Evolutionary conservation across 2,113 vertebrate genomes (phyloP).

Genomic region (Sylvia atricapilla): DNA sequence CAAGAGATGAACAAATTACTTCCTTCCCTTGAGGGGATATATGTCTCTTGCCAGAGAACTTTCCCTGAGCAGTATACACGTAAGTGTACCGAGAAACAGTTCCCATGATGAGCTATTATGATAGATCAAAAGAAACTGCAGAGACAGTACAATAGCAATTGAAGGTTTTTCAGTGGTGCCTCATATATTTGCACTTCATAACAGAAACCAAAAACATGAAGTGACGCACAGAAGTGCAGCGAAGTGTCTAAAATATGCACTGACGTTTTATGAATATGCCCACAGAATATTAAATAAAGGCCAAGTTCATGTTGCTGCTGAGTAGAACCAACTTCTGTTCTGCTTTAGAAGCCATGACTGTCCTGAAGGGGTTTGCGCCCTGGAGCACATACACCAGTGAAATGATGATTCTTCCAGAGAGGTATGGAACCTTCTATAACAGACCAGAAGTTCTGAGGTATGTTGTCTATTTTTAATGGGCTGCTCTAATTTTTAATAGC

Average conservation of each 20-base stretch:
- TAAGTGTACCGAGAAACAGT: not conserved
- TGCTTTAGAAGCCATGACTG: not conserved
- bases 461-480: not conserved
- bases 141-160: constrained; percentile 31
- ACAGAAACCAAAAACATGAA: constrained; percentile 31
- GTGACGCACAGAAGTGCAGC: constrained; percentile 19
- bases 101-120: constrained; percentile 32
- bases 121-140: constrained; percentile 25
- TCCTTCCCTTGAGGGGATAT: not conserved
- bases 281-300: constrained; percentile 43
- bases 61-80: not conserved
- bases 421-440: not conserved
- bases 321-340: not conserved
- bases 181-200: constrained; percentile 44
- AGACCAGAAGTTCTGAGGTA: not conserved
- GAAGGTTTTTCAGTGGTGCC: constrained; percentile 18
- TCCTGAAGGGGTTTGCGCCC: not conserved
- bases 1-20: not conserved
- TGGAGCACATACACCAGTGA: not conserved
- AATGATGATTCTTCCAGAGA: not conserved
- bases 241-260: constrained; percentile 39
- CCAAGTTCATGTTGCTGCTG: not conserved
- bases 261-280: constrained; percentile 33
- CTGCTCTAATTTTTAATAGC: not conserved
- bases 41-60: not conserved